Evolutionary conservation across 2,797 vertebrate genomes (phyloP).

Genomic region (Tokudaia tokunoshimensis): DNA sequence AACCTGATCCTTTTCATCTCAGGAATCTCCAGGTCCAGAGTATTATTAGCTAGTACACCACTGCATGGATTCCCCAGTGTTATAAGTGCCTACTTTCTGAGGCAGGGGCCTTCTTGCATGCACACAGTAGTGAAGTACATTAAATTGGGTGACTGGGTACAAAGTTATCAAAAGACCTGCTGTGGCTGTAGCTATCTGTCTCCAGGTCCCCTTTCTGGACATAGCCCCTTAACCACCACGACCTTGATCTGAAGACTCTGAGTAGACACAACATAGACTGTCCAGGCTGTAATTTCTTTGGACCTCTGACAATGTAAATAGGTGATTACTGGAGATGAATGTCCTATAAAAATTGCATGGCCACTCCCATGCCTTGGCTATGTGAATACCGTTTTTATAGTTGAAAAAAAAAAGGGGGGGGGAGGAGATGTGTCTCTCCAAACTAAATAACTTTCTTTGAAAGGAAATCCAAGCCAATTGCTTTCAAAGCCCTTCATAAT

Average conservation of each 20-base stretch:
- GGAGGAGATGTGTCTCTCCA: not conserved
- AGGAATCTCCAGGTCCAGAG: not conserved
- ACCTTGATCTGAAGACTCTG: not conserved
- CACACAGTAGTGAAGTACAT: not conserved
- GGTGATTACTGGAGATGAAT: not conserved
- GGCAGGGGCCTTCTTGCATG: not conserved
- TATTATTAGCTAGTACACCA: no score
- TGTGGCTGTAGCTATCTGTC: not conserved
- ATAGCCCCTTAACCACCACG: not conserved
- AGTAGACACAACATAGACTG: not conserved
- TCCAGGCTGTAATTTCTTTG: not conserved
- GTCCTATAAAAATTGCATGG: not conserved
- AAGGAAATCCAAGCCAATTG: not conserved
- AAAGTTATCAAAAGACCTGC: not conserved
- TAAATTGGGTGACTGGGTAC: not conserved
- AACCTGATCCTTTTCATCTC: not conserved
- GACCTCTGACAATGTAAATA: not conserved
- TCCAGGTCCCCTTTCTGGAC: not conserved
- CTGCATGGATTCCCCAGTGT: no score
- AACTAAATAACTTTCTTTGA: not conserved
- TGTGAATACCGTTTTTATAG: not conserved
- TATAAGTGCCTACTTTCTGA: not conserved
- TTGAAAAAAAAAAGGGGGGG: not conserved
- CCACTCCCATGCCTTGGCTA: not conserved
- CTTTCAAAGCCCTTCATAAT: slow-evolving; percentile 19